A percentile compares a stretch with the other conserved stretches of the same genome.
These are phyloP conservation scores for Pammene aurita DNA, from an alignment of 2,888 invertebrate genomes.

Conservation along the genomic window DNA sequence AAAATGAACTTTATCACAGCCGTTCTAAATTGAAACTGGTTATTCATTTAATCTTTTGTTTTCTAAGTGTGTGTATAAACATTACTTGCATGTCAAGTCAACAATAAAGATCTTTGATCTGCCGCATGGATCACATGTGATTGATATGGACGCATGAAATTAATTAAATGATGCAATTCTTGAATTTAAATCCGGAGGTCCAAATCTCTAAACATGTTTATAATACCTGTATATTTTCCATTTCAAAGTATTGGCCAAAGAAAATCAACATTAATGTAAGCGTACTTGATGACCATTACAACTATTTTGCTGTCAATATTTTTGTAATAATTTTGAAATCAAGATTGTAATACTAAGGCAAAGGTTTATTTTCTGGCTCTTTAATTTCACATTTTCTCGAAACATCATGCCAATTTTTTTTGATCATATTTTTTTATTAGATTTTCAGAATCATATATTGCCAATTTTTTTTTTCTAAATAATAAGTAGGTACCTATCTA, in stretches of 20 bases:
- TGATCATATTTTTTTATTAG: too few relatives aligned
- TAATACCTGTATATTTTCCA: not conserved
- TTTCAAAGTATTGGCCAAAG: not conserved
- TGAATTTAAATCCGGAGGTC: slow-evolving; percentile 42
- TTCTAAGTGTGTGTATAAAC: slow-evolving; percentile 30
- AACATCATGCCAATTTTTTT: too few relatives aligned
- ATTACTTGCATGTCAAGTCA: slow-evolving; percentile 59
- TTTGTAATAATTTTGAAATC: too few relatives aligned
- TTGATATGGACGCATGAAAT: slow-evolving; percentile 72
- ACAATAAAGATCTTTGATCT: slow-evolving; percentile 66
- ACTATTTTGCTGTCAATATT: too few relatives aligned
- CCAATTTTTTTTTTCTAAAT: too few relatives aligned
- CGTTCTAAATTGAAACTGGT: slow-evolving; percentile 2
- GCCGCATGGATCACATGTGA: slow-evolving; percentile 63
- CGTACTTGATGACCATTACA: too few relatives aligned
- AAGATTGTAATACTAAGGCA: too few relatives aligned
- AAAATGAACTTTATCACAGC: slow-evolving; percentile 4
- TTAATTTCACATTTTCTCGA: too few relatives aligned
- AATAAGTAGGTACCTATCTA: too few relatives aligned
- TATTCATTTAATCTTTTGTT: slow-evolving; percentile 12
- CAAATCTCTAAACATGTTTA: slow-evolving; percentile 10
- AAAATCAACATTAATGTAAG: not conserved
- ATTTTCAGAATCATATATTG: too few relatives aligned
- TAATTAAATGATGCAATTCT: slow-evolving; percentile 60
- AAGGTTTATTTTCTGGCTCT: too few relatives aligned